A percentile compares a stretch with the other conserved stretches of the same genome.
These are phyloP conservation scores for Macroglossus sobrinus DNA, from an alignment of 2,113 vertebrate genomes.

Conservation along the genomic window DNA sequence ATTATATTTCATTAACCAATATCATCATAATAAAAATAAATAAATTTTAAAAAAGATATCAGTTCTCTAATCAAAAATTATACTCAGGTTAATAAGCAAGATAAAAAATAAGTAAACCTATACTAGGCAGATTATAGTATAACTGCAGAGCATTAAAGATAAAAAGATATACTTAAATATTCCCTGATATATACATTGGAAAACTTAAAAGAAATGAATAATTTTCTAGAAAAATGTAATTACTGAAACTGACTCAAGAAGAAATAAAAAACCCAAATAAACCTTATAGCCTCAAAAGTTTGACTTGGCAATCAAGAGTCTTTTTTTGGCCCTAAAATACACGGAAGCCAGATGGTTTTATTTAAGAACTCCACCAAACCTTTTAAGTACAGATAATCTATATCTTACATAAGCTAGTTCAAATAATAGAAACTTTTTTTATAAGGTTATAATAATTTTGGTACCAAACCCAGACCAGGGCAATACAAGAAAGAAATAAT, in stretches of 20 bases:
- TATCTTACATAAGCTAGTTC: not conserved
- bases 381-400: not conserved
- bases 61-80: not conserved
- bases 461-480: not conserved
- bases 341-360: not conserved
- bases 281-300: not conserved
- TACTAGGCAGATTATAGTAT: not conserved
- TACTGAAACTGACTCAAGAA: not conserved
- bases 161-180: not conserved
- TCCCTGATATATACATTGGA: not conserved
- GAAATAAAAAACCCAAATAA: constrained; percentile 7
- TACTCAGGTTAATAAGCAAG: not conserved
- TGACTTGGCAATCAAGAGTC: not conserved
- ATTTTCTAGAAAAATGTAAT: constrained; percentile 28
- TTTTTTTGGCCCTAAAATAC: not conserved
- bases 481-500: not conserved
- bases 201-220: not conserved
- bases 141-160: not conserved
- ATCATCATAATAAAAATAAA: no score
- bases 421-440: not conserved
- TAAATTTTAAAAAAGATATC: not conserved
- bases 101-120: not conserved
- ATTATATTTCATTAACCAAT: no score
- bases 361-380: not conserved
- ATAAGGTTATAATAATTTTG: not conserved